A percentile compares a stretch with the other conserved stretches of the same genome.
Conservation (phyloP, 2,888 invertebrate species). For the Ophion ventricosus region DNA sequence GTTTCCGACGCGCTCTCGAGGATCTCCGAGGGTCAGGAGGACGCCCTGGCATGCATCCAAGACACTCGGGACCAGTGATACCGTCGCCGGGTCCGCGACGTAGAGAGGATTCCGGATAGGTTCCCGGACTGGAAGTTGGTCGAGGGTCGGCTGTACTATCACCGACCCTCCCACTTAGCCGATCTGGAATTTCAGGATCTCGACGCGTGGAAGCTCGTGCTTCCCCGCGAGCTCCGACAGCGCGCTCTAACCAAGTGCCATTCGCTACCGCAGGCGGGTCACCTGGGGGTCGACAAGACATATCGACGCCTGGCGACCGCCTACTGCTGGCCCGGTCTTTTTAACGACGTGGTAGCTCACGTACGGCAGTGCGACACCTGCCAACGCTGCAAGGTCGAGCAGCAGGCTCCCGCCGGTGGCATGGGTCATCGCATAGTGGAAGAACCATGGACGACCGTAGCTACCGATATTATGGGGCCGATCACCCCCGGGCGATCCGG, state of each 20-base stretch:
- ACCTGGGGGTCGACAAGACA: conserved; percentile 59
- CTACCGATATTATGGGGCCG: conserved; percentile 63
- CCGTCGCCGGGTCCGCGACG: neutral
- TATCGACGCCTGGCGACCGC: conserved; percentile 55
- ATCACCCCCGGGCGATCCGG: conserved; percentile 52
- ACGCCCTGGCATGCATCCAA: no score
- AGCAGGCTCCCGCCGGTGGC: conserved; percentile 1
- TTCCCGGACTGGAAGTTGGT: neutral
- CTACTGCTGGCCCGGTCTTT: conserved; percentile 29
- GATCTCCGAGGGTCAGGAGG: neutral
- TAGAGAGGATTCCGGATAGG: neutral
- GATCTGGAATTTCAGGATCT: neutral
- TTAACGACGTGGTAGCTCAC: no score
- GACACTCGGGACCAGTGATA: no score
- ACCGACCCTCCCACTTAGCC: neutral
- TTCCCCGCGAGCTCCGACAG: conserved; percentile 28
- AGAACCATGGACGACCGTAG: conserved; percentile 59
- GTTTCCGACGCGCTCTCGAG: conserved; percentile 61
- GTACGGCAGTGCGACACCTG: conserved; percentile 56
- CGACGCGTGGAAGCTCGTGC: conserved; percentile 59
- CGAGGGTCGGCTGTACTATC: conserved; percentile 29
- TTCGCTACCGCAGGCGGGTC: conserved; percentile 57
- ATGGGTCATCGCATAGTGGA: conserved; percentile 29
- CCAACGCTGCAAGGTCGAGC: neutral
- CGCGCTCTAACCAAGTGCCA: conserved; percentile 4